phyloP scores from a whole-genome alignment of 2,888 invertebrate species.

The Tupiocoris notatus region DNA sequence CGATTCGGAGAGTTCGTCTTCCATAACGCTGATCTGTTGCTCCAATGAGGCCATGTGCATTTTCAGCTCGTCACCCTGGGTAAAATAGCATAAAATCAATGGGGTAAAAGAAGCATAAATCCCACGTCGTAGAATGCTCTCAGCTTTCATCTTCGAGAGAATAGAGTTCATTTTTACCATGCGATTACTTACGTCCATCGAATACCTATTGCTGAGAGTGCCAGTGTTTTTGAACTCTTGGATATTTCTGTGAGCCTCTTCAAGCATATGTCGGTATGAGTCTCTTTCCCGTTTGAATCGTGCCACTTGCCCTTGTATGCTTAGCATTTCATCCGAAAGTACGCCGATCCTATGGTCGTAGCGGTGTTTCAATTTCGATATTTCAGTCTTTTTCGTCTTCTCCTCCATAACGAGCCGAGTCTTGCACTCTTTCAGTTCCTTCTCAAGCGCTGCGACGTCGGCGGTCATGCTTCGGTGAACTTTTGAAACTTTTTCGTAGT shows the following conservation, averaged over 20 bases:
- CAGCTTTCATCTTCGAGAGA: no score
- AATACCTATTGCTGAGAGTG: conserved; percentile 30
- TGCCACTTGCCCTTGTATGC: conserved; percentile 71
- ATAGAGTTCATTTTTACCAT: no score
- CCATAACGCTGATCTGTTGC: conserved; percentile 79
- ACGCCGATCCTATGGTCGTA: conserved; percentile 81
- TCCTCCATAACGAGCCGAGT: conserved; percentile 55
- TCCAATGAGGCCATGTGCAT: conserved; percentile 72
- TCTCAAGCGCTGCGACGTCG: conserved; percentile 72
- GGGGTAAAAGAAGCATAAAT: no score
- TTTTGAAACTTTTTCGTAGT: conserved; percentile 80
- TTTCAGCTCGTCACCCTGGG: conserved; percentile 67
- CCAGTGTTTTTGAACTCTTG: conserved; percentile 38
- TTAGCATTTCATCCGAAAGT: conserved; percentile 77
- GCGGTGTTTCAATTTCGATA: conserved; percentile 75
- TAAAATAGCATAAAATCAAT: no score
- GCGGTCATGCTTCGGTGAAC: conserved; percentile 75
- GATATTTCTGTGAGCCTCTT: conserved; percentile 66
- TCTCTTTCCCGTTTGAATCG: conserved; percentile 85
- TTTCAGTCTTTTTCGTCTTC: conserved; percentile 57
- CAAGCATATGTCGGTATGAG: conserved; percentile 84
- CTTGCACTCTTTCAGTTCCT: conserved; percentile 70
- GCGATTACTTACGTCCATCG: conserved; percentile 36
- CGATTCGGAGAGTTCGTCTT: conserved; percentile 84
- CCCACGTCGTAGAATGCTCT: no score